A percentile compares a stretch with the other conserved stretches of the same genome.
Conservation (phyloP, 1,140 invertebrate species). For the Bicyclus anynana region DNA sequence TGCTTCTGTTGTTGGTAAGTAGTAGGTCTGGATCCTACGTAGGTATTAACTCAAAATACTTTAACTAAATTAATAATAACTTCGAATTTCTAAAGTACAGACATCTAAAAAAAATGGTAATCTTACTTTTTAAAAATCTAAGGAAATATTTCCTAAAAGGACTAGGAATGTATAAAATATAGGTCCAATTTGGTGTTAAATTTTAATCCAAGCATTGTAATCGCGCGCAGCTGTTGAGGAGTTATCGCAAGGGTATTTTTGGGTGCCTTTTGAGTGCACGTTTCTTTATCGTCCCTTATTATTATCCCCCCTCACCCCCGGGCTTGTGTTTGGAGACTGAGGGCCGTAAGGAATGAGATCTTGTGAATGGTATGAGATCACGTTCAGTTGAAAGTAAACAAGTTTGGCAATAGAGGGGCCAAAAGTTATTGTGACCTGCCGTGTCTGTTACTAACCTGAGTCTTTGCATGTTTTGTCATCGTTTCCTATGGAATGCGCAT, state of each 20-base stretch:
- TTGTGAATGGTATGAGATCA: slow-evolving; percentile 64
- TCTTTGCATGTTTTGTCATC: neutral
- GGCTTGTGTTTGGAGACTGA: slow-evolving; percentile 42
- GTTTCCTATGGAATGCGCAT: neutral
- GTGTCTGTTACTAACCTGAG: slow-evolving; percentile 24
- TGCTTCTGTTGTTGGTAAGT: too few species aligned
- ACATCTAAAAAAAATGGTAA: too few species aligned
- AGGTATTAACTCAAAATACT: too few species aligned
- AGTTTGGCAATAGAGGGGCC: slow-evolving; percentile 55
- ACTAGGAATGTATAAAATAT: too few species aligned
- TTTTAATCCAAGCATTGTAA: slow-evolving; percentile 67
- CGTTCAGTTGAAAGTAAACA: slow-evolving; percentile 62
- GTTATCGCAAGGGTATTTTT: slow-evolving; percentile 61
- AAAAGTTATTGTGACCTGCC: slow-evolving; percentile 29
- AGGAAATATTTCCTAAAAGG: too few species aligned
- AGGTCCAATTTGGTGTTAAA: slow-evolving; percentile 51
- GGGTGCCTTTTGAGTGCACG: slow-evolving; percentile 55
- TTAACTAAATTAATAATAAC: too few species aligned
- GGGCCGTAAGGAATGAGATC: slow-evolving; percentile 59
- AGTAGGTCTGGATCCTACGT: too few species aligned
- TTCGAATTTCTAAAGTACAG: too few species aligned
- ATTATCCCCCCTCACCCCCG: slow-evolving; percentile 57
- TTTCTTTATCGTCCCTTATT: slow-evolving; percentile 63
- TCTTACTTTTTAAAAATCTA: too few species aligned
- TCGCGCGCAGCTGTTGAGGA: slow-evolving; percentile 56